Conservation (phyloP, 2,888 invertebrate genomes). For the Catonia carolina region DNA sequence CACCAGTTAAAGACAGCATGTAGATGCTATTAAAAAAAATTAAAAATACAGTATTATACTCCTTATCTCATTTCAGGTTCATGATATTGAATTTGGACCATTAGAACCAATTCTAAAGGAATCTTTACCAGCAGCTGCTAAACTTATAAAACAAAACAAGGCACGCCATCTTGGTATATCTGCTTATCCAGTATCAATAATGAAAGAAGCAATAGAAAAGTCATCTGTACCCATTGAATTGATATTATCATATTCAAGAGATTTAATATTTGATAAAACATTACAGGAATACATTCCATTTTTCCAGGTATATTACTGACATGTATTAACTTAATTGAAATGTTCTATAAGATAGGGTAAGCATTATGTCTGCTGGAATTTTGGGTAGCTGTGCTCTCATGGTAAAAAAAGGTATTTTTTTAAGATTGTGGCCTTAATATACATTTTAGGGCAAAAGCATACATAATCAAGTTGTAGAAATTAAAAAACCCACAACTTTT, state of each 20-base stretch:
- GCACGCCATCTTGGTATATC: conserved; percentile 73
- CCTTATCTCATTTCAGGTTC: too few species aligned
- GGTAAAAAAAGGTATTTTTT: too few species aligned
- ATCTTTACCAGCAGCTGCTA: conserved; percentile 74
- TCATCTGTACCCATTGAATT: conserved; percentile 59
- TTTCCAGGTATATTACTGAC: conserved; percentile 57
- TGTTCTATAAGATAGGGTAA: too few species aligned
- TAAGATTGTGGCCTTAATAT: too few species aligned
- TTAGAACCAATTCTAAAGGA: conserved; percentile 65
- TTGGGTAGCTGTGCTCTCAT: too few species aligned
- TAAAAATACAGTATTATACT: too few species aligned
- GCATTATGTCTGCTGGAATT: too few species aligned
- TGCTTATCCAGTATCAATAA: conserved; percentile 69
- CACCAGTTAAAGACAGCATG: too few species aligned
- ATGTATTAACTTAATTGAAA: neutral
- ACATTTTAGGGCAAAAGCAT: too few species aligned
- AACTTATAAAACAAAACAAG: conserved; percentile 58
- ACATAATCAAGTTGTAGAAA: too few species aligned
- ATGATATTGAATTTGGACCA: conserved; percentile 84
- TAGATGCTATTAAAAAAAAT: too few species aligned
- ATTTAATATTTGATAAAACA: conserved; percentile 71
- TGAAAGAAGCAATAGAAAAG: conserved; percentile 66
- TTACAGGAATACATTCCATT: conserved; percentile 64
- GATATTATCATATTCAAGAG: conserved; percentile 70
- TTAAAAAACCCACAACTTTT: too few species aligned